These are phyloP conservation scores for Pimpla rufipes DNA, from an alignment of 2,888 invertebrate species.

Conservation along the genomic window DNA sequence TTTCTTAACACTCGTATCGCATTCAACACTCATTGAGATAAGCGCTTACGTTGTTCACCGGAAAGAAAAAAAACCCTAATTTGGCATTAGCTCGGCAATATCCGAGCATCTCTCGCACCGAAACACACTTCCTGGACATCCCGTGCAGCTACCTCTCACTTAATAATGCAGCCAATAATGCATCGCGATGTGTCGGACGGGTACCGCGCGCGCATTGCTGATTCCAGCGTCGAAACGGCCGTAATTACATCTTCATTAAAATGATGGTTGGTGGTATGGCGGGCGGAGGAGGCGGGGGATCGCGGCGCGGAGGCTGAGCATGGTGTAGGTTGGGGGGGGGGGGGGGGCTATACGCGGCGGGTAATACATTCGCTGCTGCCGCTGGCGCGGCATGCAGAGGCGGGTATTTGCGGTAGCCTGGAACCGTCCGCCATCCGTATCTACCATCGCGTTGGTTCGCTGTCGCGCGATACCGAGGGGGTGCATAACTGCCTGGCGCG, in stretches of 20 bases:
- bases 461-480: conserved; percentile 57
- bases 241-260: conserved; percentile 85
- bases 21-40: not conserved
- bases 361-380: conserved; percentile 42
- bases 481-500: conserved; percentile 68
- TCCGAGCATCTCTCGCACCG: not conserved
- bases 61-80: not conserved
- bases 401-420: conserved; percentile 67
- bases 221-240: conserved; percentile 80
- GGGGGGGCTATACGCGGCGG: conserved; percentile 21
- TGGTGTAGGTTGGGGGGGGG: not conserved
- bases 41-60: not conserved
- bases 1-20: not conserved
- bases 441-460: conserved; percentile 63
- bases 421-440: conserved; percentile 52
- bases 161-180: conserved; percentile 83
- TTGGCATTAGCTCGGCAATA: conserved; percentile 19
- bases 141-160: conserved; percentile 69
- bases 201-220: conserved; percentile 76
- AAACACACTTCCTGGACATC: conserved; percentile 18
- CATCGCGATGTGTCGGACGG: conserved; percentile 75
- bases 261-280: conserved; percentile 78
- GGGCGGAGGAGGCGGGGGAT: conserved; percentile 34
- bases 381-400: conserved; percentile 58
- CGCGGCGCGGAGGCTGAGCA: conserved; percentile 60